Evolutionary conservation across 2,797 vertebrate species (phyloP).

Genomic region (Cyprinella venusta): DNA sequence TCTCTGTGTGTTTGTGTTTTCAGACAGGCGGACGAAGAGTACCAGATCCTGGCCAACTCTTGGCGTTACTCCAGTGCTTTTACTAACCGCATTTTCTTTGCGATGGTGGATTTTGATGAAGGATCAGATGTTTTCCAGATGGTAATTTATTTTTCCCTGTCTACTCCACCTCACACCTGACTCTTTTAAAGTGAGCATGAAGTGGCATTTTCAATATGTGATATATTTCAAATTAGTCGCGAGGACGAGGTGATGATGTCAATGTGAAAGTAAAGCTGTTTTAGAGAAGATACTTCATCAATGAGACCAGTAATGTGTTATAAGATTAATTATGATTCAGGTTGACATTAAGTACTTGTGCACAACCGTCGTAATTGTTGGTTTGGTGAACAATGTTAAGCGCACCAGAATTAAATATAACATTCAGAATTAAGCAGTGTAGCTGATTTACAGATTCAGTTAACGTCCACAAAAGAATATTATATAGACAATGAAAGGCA

Average conservation of each 20-base stretch:
- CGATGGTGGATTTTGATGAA: slow-evolving; percentile 96
- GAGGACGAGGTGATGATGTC: no score
- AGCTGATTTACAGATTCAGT: no score
- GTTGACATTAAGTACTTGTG: neutral
- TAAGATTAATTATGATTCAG: neutral
- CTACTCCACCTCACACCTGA: neutral
- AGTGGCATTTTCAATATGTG: no score
- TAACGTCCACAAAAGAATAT: no score
- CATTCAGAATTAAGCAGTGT: no score
- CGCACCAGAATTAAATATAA: no score
- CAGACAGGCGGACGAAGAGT: slow-evolving; percentile 97
- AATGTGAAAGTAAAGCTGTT: neutral
- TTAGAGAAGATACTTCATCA: neutral
- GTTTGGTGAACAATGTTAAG: no score
- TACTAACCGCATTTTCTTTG: slow-evolving; percentile 96
- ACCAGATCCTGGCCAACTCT: slow-evolving; percentile 96
- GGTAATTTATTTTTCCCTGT: slow-evolving; percentile 72
- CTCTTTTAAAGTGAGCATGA: no score
- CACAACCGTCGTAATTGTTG: no score
- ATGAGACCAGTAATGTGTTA: neutral
- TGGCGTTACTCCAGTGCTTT: slow-evolving; percentile 97
- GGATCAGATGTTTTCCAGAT: slow-evolving; percentile 98
- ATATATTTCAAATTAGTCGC: no score
- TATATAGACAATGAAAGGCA: no score
- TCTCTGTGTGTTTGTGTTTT: neutral